A percentile compares a stretch with the other conserved stretches of the same genome.
These are phyloP conservation scores for Agapornis canus DNA, from an alignment of 2,797 vertebrate species.

Conservation along the genomic window DNA sequence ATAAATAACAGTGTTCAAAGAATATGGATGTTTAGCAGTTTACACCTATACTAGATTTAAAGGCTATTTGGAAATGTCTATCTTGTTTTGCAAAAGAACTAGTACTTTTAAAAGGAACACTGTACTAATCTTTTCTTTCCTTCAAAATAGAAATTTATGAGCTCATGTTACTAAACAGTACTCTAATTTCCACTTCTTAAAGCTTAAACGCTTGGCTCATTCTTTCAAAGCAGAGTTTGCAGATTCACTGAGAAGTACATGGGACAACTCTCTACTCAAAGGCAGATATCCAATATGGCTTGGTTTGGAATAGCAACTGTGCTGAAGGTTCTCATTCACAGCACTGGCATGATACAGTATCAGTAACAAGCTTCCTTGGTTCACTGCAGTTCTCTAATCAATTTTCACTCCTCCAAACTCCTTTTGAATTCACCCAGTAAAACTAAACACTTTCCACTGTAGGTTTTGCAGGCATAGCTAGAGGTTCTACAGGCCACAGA, in stretches of 20 bases:
- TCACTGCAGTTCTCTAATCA: neutral
- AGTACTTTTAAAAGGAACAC: neutral
- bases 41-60: neutral
- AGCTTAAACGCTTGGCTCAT: neutral
- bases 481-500: neutral
- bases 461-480: neutral
- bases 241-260: neutral
- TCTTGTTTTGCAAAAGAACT: neutral
- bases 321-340: neutral
- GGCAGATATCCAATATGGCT: neutral
- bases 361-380: neutral
- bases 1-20: neutral
- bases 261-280: neutral
- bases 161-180: neutral
- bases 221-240: neutral
- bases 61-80: neutral
- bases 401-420: neutral
- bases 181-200: neutral
- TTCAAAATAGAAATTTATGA: neutral
- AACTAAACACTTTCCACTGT: neutral
- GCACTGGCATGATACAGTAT: accelerated
- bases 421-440: neutral
- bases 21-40: neutral
- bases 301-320: neutral
- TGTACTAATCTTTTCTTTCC: neutral